Conservation (phyloP, 2,797 vertebrate genomes). For the Urocyon cinereoargenteus region DNA sequence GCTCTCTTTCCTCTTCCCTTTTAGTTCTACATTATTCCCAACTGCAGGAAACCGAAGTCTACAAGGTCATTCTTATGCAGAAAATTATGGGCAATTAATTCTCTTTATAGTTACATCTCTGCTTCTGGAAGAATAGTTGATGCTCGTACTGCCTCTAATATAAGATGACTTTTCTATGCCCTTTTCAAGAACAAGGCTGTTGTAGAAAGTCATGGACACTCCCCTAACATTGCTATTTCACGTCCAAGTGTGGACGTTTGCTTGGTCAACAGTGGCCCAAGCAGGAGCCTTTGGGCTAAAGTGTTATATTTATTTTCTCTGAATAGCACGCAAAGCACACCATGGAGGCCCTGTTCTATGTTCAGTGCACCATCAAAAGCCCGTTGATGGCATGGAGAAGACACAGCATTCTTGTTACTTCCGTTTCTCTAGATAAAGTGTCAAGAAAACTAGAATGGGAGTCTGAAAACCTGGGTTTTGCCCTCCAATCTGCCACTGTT, state of each 20-base stretch:
- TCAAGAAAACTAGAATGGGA: not conserved
- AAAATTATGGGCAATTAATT: fast-evolving
- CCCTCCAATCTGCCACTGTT: fast-evolving
- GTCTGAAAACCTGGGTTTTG: not conserved
- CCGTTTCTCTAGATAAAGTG: not conserved
- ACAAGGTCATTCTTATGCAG: not conserved
- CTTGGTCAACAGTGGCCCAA: not conserved
- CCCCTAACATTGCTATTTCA: not conserved
- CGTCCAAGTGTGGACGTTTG: not conserved
- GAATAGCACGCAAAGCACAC: not conserved
- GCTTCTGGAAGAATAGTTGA: fast-evolving
- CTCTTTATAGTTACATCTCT: fast-evolving
- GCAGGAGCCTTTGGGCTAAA: not conserved
- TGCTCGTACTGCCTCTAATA: not conserved
- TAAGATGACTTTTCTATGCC: fast-evolving
- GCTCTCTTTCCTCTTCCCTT: not conserved
- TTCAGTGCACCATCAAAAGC: fast-evolving
- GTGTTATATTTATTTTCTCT: not conserved
- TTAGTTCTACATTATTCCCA: fast-evolving
- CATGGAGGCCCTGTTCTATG: not conserved
- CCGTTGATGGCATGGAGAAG: not conserved
- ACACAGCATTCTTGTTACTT: not conserved
- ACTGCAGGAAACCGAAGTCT: not conserved
- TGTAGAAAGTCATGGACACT: fast-evolving
- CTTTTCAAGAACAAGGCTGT: not conserved